A percentile compares a stretch with the other conserved stretches of the same genome.
Evolutionary conservation across 2,113 vertebrate genomes (phyloP).

Genomic region (Myrmophylax atrothorax): DNA sequence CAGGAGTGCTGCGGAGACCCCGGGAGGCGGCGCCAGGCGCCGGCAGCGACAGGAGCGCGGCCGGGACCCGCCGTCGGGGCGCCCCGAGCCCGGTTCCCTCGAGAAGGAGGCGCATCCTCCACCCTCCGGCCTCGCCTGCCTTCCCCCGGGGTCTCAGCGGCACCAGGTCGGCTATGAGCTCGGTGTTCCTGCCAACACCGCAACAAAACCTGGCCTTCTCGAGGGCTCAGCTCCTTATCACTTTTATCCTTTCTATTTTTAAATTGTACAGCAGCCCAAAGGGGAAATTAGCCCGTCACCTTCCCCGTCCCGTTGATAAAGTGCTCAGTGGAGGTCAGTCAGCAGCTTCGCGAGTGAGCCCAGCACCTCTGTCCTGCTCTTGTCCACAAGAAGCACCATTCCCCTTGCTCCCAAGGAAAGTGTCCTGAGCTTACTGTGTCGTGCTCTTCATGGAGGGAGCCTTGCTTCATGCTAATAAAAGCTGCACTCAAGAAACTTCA

Average conservation of each 20-base stretch:
- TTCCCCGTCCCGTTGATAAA: fast-evolving
- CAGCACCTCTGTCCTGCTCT: background rate
- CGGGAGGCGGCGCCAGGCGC: slow-evolving; percentile 20
- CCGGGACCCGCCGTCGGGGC: too few species aligned
- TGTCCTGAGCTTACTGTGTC: background rate
- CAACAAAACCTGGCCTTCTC: background rate
- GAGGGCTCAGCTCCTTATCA: background rate
- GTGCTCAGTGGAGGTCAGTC: background rate
- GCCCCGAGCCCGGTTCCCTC: fast-evolving
- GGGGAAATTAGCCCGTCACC: background rate
- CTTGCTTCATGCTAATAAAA: background rate
- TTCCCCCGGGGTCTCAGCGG: too few species aligned
- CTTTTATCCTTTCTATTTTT: background rate
- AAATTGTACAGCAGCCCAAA: too few species aligned
- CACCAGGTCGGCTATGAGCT: too few species aligned
- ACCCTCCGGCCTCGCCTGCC: background rate
- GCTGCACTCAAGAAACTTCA: fast-evolving
- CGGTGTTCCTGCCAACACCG: background rate
- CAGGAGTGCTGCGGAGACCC: background rate
- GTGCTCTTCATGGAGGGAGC: fast-evolving
- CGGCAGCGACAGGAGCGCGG: background rate
- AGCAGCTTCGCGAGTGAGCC: background rate
- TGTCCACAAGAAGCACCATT: too few species aligned
- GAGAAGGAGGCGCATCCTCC: too few species aligned
- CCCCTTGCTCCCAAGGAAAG: background rate